These are phyloP conservation scores for Boleophthalmus pectinirostris DNA, from an alignment of 2,113 vertebrate species.

Conservation along the genomic window DNA sequence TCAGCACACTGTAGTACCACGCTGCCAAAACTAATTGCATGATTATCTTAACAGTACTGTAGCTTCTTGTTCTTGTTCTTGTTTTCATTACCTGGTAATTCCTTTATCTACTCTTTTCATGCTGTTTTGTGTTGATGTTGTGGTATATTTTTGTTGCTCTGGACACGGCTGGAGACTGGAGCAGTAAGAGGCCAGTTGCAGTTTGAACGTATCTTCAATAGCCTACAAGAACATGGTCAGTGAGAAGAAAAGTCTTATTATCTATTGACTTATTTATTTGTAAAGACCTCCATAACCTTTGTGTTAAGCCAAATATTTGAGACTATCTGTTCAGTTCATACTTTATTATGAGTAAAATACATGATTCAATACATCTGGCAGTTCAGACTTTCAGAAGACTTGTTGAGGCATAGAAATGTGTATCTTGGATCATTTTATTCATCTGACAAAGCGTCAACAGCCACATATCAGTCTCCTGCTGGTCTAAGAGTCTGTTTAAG, in stretches of 20 bases:
- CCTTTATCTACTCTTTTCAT: background rate
- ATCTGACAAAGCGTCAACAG: constrained; percentile 2
- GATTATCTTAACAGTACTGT: background rate
- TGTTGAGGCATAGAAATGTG: constrained; percentile 26
- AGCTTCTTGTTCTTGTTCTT: background rate
- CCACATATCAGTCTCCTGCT: background rate
- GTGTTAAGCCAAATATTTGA: background rate
- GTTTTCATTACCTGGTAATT: background rate
- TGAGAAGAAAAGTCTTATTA: background rate
- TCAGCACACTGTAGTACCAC: background rate
- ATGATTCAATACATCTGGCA: constrained; percentile 1
- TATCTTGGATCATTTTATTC: background rate
- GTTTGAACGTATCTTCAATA: constrained; percentile 24
- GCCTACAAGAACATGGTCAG: background rate
- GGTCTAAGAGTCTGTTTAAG: constrained; percentile 25
- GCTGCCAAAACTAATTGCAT: background rate
- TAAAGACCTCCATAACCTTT: background rate
- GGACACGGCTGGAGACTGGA: constrained; percentile 4
- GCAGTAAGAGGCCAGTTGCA: background rate
- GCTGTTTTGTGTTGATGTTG: background rate
- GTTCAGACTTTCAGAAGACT: constrained; percentile 19
- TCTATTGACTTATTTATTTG: too few species aligned
- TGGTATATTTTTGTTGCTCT: constrained; percentile 18
- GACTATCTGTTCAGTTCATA: background rate
- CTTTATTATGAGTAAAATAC: background rate